These are phyloP conservation scores for Lanius collurio DNA, from an alignment of 2,113 vertebrate species.

Conservation along the genomic window DNA sequence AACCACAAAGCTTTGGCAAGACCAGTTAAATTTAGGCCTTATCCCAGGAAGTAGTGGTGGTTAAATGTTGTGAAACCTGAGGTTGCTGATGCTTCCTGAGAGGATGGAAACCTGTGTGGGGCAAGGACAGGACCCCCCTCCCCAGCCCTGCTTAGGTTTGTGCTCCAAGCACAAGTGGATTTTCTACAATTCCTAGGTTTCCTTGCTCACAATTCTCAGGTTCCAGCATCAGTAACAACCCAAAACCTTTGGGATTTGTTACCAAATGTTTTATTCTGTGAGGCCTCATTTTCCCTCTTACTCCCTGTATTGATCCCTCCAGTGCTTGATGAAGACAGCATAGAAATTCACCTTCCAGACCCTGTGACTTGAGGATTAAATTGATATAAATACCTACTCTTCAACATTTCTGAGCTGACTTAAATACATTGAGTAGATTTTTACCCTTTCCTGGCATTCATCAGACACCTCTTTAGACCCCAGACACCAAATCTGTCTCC, in stretches of 20 bases:
- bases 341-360: not conserved
- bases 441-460: not conserved
- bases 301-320: not conserved
- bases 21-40: not conserved
- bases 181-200: fast-evolving
- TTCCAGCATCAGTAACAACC: not conserved
- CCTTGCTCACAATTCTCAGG: not conserved
- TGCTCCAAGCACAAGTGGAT: not conserved
- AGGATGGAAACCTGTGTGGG: not conserved
- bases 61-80: not conserved
- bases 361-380: not conserved
- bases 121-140: no score
- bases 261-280: not conserved
- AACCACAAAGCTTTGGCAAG: not conserved
- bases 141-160: not conserved
- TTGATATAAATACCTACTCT: not conserved
- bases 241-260: not conserved
- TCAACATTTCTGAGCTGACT: not conserved
- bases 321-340: not conserved
- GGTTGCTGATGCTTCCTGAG: not conserved
- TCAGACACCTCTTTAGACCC: not conserved
- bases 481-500: not conserved
- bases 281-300: not conserved
- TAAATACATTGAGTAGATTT: not conserved
- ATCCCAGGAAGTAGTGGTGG: not conserved